Conservation (phyloP, 1,140 invertebrate species). For the Micrasema longulum region DNA sequence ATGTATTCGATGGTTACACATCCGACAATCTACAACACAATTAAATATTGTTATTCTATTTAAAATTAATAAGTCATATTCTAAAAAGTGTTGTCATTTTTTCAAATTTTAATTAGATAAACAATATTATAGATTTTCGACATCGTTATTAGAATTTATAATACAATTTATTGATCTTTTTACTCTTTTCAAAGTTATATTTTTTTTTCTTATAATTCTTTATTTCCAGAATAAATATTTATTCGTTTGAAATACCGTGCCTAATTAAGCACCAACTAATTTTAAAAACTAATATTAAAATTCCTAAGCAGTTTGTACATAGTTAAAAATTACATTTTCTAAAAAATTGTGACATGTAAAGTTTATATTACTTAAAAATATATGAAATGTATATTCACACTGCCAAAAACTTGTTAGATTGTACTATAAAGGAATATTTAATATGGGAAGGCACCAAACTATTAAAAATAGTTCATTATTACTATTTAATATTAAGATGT, state of each 20-base stretch:
- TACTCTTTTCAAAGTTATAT: too few species aligned
- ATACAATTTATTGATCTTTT: too few species aligned
- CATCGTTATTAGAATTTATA: too few species aligned
- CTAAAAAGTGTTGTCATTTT: constrained; percentile 8
- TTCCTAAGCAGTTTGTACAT: background rate
- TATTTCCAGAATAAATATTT: too few species aligned
- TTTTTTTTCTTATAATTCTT: too few species aligned
- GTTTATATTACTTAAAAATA: too few species aligned
- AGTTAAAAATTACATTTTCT: constrained; percentile 4
- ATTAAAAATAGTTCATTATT: background rate
- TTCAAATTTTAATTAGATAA: background rate
- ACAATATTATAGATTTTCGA: too few species aligned
- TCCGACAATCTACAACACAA: background rate
- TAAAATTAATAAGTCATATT: constrained; percentile 37
- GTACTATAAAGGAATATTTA: background rate
- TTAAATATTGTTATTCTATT: constrained; percentile 13
- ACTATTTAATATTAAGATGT: too few species aligned
- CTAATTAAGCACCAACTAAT: constrained; percentile 46
- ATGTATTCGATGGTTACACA: too few species aligned
- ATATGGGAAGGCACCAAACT: constrained; percentile 13
- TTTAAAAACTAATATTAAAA: constrained; percentile 9
- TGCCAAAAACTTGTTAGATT: background rate
- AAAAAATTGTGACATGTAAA: too few species aligned
- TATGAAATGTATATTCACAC: too few species aligned
- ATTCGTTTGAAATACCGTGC: constrained; percentile 27